These are phyloP conservation scores for Zeugodacus cucurbitae DNA, from an alignment of 1,140 invertebrate species.

Conservation along the genomic window DNA sequence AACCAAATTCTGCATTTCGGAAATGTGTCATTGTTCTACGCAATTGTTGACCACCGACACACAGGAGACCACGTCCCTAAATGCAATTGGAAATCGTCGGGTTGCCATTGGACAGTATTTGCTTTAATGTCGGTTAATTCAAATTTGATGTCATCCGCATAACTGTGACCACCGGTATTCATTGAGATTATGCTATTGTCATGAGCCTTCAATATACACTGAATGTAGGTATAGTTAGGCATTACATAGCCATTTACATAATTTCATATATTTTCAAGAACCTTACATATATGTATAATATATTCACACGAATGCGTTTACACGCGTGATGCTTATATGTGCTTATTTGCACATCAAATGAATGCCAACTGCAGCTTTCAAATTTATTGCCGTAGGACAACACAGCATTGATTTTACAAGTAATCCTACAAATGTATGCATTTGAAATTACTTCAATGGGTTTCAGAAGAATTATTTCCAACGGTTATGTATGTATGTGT, in stretches of 20 bases:
- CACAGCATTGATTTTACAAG: neutral
- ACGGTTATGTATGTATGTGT: neutral
- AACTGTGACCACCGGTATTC: neutral
- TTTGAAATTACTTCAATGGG: neutral
- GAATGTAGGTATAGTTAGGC: neutral
- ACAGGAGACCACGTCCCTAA: neutral
- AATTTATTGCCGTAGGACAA: neutral
- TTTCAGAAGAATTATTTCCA: neutral
- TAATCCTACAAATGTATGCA: neutral
- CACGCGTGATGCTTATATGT: neutral
- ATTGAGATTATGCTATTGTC: neutral
- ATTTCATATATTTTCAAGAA: no score
- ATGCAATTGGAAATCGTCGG: neutral
- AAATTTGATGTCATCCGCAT: neutral
- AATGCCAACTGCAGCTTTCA: neutral
- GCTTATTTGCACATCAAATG: slow-evolving; percentile 4
- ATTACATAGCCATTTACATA: neutral
- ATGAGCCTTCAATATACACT: neutral
- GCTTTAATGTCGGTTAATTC: slow-evolving; percentile 21
- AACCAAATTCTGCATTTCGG: neutral
- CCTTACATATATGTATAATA: no score
- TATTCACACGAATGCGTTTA: neutral
- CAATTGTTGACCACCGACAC: neutral
- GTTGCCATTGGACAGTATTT: neutral
- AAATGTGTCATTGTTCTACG: neutral